These are phyloP conservation scores for Aphidius gifuensis DNA, from an alignment of 1,140 invertebrate genomes.

Conservation along the genomic window DNA sequence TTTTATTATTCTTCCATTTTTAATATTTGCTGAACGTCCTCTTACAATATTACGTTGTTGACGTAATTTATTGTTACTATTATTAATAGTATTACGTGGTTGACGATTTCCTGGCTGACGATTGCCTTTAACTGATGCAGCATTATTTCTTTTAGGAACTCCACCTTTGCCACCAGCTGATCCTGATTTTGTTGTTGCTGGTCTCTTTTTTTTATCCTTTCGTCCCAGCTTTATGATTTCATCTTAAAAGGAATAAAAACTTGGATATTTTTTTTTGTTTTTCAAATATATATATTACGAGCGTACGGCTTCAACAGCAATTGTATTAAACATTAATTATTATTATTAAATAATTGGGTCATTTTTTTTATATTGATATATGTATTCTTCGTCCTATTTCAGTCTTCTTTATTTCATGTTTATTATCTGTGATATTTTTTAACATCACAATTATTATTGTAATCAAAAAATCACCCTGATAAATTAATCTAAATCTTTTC, in stretches of 20 bases:
- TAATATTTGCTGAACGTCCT: conserved; percentile 18
- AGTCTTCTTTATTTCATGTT: conserved; percentile 3
- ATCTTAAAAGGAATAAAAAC: conserved; percentile 55
- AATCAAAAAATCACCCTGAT: background rate
- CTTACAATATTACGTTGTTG: background rate
- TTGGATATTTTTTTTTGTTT: conserved; percentile 30
- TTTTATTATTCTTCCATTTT: conserved; percentile 27
- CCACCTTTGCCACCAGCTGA: conserved; percentile 33
- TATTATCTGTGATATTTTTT: background rate
- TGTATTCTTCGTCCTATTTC: background rate
- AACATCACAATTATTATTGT: background rate
- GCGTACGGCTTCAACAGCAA: conserved; percentile 38
- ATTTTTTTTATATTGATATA: background rate
- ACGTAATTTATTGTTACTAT: conserved; percentile 4
- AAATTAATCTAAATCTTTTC: background rate
- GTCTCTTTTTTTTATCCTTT: conserved; percentile 47
- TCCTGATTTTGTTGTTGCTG: conserved; percentile 29
- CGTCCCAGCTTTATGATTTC: conserved; percentile 55
- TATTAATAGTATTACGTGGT: conserved; percentile 29
- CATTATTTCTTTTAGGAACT: conserved; percentile 22
- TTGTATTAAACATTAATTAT: conserved; percentile 8
- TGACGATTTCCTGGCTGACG: conserved; percentile 27
- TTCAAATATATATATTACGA: conserved; percentile 29
- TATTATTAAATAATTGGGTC: background rate
- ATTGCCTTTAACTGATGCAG: conserved; percentile 10